Evolutionary conservation across 2,888 invertebrate genomes (phyloP), one percentile per base, ranked within the genome.

Genomic region (Torymus texanus): DNA sequence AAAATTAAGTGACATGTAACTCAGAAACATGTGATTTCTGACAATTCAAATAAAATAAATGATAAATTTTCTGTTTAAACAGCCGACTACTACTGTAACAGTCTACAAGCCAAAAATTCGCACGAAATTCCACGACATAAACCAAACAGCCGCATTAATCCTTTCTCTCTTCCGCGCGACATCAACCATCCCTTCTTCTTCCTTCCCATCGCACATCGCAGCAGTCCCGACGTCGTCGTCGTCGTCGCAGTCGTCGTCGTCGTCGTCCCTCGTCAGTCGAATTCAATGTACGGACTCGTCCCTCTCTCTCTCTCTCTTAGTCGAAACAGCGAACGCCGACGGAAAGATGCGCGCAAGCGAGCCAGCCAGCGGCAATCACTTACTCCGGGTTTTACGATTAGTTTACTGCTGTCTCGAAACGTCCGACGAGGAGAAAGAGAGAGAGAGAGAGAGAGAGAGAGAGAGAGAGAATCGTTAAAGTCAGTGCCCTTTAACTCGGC

Each of bases 331-430:
- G 55, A 65, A 13, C 2, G n/a, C 24, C 2, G 65, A 72, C 75
- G 74, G 80, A 79, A 80, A 81, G 78, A 77, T 81, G 79, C 79
- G 68, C 74, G 61, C 68, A 62, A 79, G 80, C 68, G 81, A 11
- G 41, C 53, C 51, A 41, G 8, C 61, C 55, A 51, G 81, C 82
- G 83, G 84, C 85, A 86, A 87, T 86, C 87, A 86, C 86, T 87
- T 85, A 86, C 84, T 84, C 80, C 80, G 83, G 41, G 82, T 84
- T 86, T 86, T 86, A 86, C 87, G 86, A 86, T 87, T 86, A 86
- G 86, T 86, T 87, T 87, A 86, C 85, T 85, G 84, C 85, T 74
- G 77, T 72, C 76, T 75, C 29, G 65, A 68, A 79, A 75, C 41
- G 66, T 50, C 58, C 53, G 51, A 24, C 29, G 56, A 13, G 29